Evolutionary conservation across 2,797 vertebrate genomes (phyloP).

Genomic region (Tarsius wallacei): DNA sequence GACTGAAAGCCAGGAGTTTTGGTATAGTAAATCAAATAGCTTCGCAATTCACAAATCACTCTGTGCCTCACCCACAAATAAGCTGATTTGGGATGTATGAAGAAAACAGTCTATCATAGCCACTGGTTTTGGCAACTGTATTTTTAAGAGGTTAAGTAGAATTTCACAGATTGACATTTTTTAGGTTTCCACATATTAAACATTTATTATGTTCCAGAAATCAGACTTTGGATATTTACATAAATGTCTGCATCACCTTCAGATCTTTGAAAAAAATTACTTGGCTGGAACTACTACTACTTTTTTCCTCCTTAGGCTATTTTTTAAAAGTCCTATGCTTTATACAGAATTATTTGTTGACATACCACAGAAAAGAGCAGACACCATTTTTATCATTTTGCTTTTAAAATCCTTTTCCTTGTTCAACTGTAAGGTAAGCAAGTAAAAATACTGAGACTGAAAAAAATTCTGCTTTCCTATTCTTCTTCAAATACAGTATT

Average conservation of each 20-base stretch:
- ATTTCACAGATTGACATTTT: constrained; percentile 54
- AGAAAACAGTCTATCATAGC: constrained; percentile 20
- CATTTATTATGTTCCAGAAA: constrained; percentile 46
- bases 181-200: constrained; percentile 25
- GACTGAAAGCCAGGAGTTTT: background rate
- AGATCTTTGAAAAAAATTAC: constrained; percentile 8
- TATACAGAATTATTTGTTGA: constrained; percentile 46
- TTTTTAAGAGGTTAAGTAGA: constrained; percentile 9
- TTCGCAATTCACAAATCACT: constrained; percentile 43
- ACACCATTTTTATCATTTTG: constrained; percentile 29
- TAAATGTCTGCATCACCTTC: background rate
- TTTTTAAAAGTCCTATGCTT: background rate
- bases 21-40: background rate
- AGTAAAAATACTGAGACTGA: constrained; percentile 28
- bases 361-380: background rate
- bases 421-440: constrained; percentile 43
- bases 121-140: background rate
- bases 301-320: constrained; percentile 12
- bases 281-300: constrained; percentile 2
- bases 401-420: constrained; percentile 39
- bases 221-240: constrained; percentile 27
- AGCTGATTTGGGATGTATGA: background rate
- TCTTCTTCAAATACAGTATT: background rate
- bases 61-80: background rate
- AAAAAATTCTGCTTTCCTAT: constrained; percentile 11